Base-by-base conservation (phyloP, 2,888 invertebrate genomes). In the Xylota segnis region DNA sequence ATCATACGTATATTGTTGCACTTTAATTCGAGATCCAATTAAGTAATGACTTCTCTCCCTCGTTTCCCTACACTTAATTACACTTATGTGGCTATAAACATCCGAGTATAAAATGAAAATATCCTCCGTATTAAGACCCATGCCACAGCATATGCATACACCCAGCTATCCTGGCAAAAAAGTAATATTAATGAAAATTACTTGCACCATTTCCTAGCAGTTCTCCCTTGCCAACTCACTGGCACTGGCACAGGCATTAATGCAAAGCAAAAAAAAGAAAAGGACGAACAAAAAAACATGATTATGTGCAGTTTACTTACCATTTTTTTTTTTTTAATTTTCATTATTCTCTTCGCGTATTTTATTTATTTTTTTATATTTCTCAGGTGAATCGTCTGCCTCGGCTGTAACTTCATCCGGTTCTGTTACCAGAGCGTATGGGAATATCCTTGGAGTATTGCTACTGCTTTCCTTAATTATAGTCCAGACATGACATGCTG, bases 331-430 rank as follows among this genome's bases (percentile, higher is more conserved):
- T 29, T 40, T 29, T 34, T 12, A 45, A 61, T 52, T 34, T 52
- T 40, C 61, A 29, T 47, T 50, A 47, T 47, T 23, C 18, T 61
- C 40, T 29, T 29, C 34, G 2, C 27, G 18, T 14, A 34, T 23
- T 45, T 5, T 27, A 5, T 43, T 58, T 66, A 23, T 47, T 23
- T 37, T 27, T 50, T 66, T 45, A 4, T 29, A 45, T 65, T 66
- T 74, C 65, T 23, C 88, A 92, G 92, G 92, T 78, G 91, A 92
- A 90, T 92, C 91, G 58, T 92, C 91, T 68, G 91, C 92, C 68
- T 91, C 92, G 59, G 92, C 92, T 74, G 91, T 92, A 16, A 92
- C 92, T 86, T 92, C 92, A 88, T 90, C 92, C 84, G 61, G 59
- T 68, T 91, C 92, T 54, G 89, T 89, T 74, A 90, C 90, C 54